Conservation (phyloP, 2,113 vertebrate species). For the Paratilapia polleni region DNA sequence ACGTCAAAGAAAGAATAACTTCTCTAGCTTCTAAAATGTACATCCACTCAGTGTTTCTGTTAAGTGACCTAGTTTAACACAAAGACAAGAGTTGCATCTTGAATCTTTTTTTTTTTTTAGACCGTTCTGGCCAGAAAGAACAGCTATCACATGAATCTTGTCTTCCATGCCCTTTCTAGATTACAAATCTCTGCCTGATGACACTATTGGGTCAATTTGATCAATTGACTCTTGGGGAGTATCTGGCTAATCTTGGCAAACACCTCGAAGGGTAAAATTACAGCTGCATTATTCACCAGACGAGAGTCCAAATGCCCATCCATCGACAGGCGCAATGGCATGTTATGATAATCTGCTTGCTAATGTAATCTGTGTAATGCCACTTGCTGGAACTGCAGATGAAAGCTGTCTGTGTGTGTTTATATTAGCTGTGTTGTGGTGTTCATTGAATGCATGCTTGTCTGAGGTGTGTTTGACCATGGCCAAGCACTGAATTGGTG, state of each 20-base stretch:
- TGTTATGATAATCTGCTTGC: slow-evolving; percentile 42
- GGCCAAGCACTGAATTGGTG: slow-evolving; percentile 9
- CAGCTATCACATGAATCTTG: not conserved
- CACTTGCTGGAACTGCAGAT: slow-evolving; percentile 16
- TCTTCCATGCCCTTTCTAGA: slow-evolving; percentile 9
- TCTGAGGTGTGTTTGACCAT: slow-evolving; percentile 27
- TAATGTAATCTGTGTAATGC: slow-evolving; percentile 36
- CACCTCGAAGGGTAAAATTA: slow-evolving; percentile 29
- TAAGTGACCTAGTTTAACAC: not conserved
- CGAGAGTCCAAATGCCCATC: slow-evolving; percentile 13
- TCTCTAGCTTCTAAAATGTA: not conserved
- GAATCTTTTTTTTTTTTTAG: not conserved
- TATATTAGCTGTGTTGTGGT: not conserved
- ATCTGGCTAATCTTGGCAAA: slow-evolving; percentile 40
- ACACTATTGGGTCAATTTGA: slow-evolving; percentile 55
- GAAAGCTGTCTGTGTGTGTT: not conserved
- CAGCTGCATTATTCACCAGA: slow-evolving; percentile 21
- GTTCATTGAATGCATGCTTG: slow-evolving; percentile 23
- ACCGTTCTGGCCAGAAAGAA: not conserved
- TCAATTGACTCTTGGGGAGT: slow-evolving; percentile 31
- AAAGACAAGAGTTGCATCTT: not conserved
- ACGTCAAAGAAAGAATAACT: not conserved
- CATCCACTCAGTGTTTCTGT: not conserved
- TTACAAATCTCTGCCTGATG: not conserved
- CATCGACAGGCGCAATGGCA: slow-evolving; percentile 15